Percentiles rank a stretch among this genome's conserved stretches.
Conservation (phyloP, 2,797 vertebrate genomes). For the Dendrocincla fuliginosa region DNA sequence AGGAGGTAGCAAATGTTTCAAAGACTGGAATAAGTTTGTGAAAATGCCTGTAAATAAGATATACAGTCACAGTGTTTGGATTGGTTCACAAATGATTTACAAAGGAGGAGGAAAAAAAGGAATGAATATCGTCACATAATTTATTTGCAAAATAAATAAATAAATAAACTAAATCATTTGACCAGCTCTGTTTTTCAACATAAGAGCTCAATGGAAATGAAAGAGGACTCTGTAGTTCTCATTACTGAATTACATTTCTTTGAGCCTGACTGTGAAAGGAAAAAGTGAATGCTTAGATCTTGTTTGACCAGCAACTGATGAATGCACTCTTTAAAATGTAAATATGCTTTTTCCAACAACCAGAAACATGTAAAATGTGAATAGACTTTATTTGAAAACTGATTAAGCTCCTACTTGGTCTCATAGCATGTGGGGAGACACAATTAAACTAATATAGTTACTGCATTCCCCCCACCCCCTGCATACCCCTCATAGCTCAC, state of each 20-base stretch:
- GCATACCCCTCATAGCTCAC: neutral
- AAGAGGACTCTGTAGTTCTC: conserved; percentile 1
- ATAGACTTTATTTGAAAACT: conserved; percentile 36
- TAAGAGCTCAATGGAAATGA: neutral
- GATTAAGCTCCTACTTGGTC: neutral
- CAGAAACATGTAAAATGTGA: conserved; percentile 5
- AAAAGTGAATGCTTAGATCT: neutral
- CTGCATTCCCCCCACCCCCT: neutral
- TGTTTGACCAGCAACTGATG: conserved; percentile 38
- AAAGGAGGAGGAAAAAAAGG: neutral
- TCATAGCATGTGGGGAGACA: neutral
- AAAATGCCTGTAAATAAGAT: neutral
- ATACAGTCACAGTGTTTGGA: neutral
- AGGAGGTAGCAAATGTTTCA: neutral
- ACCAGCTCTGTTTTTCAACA: neutral
- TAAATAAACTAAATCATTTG: neutral
- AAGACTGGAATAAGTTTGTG: neutral
- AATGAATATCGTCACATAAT: neutral
- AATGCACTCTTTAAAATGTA: conserved; percentile 2
- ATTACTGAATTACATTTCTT: neutral
- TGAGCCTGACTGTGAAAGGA: neutral
- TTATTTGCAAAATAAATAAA: conserved; percentile 17
- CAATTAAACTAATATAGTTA: conserved; percentile 45
- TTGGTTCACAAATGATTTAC: neutral
- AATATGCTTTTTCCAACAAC: neutral